Percentiles rank a stretch among this genome's conserved stretches.
Conservation (phyloP, 2,888 invertebrate genomes). For the Eupithecia subumbrata region DNA sequence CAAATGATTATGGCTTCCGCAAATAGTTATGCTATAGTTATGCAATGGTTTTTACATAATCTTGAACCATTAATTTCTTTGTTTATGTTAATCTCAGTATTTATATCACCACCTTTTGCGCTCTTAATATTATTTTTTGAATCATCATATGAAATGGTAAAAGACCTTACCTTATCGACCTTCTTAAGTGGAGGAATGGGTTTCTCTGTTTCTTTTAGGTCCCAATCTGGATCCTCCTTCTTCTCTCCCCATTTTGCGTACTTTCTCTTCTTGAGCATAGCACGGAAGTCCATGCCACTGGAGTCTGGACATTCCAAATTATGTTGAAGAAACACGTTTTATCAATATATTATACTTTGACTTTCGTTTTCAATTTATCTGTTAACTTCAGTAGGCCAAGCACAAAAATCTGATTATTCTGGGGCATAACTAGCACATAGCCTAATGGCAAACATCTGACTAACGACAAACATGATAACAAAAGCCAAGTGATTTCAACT, state of each 20-base stretch:
- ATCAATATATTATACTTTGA: background rate
- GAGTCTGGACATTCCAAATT: slow-evolving; percentile 85
- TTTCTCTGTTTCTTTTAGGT: slow-evolving; percentile 95
- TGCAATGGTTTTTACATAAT: slow-evolving; percentile 44
- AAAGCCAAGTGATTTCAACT: slow-evolving; percentile 42
- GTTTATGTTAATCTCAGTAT: slow-evolving; percentile 49
- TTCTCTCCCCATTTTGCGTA: slow-evolving; percentile 97
- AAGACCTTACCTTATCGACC: slow-evolving; percentile 93
- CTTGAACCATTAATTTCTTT: slow-evolving; percentile 45
- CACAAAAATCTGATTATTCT: background rate
- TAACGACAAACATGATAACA: background rate
- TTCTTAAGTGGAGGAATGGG: slow-evolving; percentile 94
- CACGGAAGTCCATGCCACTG: slow-evolving; percentile 99
- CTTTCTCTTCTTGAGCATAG: slow-evolving; percentile 98
- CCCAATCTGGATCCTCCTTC: slow-evolving; percentile 96
- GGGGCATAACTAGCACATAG: background rate
- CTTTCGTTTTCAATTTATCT: background rate
- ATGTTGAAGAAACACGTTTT: background rate
- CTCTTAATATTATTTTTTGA: slow-evolving; percentile 14
- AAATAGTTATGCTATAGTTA: background rate
- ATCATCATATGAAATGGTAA: slow-evolving; percentile 10
- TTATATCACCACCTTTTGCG: slow-evolving; percentile 69
- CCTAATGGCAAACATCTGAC: background rate
- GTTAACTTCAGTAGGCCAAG: background rate
- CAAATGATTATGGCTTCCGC: background rate